phyloP scores from a whole-genome alignment of 2,888 invertebrate species.

The Mesoligia furuncula region DNA sequence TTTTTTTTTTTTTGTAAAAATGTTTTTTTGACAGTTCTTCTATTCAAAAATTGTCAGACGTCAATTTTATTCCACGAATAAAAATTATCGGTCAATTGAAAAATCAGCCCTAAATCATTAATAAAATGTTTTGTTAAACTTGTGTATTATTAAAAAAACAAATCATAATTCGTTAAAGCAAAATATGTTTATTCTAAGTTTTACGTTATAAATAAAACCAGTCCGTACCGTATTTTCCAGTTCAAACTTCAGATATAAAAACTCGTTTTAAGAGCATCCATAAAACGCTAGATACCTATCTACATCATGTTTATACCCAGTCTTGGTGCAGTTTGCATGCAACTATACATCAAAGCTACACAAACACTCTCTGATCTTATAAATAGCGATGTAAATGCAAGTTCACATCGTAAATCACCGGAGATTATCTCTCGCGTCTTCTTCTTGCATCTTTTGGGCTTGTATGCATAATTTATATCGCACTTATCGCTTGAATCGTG shows the following conservation, averaged over 20 bases:
- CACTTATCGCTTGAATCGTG: constrained; percentile 74
- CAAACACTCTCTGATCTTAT: constrained; percentile 57
- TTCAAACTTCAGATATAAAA: constrained; percentile 33
- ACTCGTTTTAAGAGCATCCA: constrained; percentile 21
- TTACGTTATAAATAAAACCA: not conserved
- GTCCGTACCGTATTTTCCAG: constrained; percentile 18
- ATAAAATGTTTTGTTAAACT: not conserved
- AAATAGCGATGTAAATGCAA: constrained; percentile 77
- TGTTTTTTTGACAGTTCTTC: too few relatives aligned
- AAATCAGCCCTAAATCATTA: too few relatives aligned
- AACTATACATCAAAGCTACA: constrained; percentile 57
- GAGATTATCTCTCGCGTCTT: constrained; percentile 86
- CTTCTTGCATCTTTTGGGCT: constrained; percentile 82
- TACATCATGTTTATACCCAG: constrained; percentile 49
- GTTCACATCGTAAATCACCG: constrained; percentile 87
- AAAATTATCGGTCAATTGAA: too few relatives aligned
- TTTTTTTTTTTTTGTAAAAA: too few relatives aligned
- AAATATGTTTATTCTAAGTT: not conserved
- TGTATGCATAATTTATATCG: constrained; percentile 85
- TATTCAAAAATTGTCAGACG: too few relatives aligned
- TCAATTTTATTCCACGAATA: too few relatives aligned
- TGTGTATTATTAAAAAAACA: not conserved
- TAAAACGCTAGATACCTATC: constrained; percentile 41
- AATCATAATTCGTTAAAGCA: too few relatives aligned
- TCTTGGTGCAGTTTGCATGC: constrained; percentile 48